Conservation (phyloP, 2,797 vertebrate genomes). For the Amphiprion clarkii region DNA sequence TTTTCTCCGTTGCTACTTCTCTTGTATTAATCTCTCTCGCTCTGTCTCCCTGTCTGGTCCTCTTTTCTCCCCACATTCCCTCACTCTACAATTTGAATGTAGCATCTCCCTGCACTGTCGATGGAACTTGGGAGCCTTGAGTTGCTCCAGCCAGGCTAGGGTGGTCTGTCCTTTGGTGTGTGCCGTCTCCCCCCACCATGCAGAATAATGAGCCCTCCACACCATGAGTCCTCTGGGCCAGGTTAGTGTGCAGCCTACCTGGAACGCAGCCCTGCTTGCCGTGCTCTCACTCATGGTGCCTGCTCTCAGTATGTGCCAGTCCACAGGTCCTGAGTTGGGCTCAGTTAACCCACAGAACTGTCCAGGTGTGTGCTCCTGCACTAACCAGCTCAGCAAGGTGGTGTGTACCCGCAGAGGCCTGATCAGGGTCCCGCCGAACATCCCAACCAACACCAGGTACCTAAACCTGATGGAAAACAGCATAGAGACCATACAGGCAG, state of each 20-base stretch:
- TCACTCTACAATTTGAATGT: constrained; percentile 64
- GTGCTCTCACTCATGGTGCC: constrained; percentile 93
- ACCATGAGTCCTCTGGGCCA: constrained; percentile 99
- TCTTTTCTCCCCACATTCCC: constrained; percentile 51
- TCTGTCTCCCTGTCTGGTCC: constrained; percentile 47
- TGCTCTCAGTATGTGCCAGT: constrained; percentile 91
- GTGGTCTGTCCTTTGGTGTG: constrained; percentile 86
- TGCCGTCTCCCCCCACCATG: constrained; percentile 91
- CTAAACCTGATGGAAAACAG: constrained; percentile 99
- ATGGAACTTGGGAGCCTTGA: constrained; percentile 93
- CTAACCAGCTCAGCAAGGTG: constrained; percentile 98
- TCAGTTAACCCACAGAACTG: constrained; percentile 93
- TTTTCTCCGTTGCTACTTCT: constrained; percentile 59
- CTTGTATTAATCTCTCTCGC: constrained; percentile 67
- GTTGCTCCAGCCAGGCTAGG: constrained; percentile 94
- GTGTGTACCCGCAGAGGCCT: constrained; percentile 96
- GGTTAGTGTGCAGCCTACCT: constrained; percentile 97
- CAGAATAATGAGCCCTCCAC: constrained; percentile 98
- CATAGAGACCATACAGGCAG: constrained; percentile 96
- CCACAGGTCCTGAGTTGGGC: constrained; percentile 83
- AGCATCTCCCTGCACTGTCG: constrained; percentile 85
- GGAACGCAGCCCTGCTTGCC: constrained; percentile 94
- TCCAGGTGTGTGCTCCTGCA: constrained; percentile 96
- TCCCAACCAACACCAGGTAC: constrained; percentile 94
- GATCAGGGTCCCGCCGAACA: constrained; percentile 92